Evolutionary conservation across 2,113 vertebrate genomes (phyloP), one percentile per base, ranked within the genome.

Genomic region (Syngnathus floridae): DNA sequence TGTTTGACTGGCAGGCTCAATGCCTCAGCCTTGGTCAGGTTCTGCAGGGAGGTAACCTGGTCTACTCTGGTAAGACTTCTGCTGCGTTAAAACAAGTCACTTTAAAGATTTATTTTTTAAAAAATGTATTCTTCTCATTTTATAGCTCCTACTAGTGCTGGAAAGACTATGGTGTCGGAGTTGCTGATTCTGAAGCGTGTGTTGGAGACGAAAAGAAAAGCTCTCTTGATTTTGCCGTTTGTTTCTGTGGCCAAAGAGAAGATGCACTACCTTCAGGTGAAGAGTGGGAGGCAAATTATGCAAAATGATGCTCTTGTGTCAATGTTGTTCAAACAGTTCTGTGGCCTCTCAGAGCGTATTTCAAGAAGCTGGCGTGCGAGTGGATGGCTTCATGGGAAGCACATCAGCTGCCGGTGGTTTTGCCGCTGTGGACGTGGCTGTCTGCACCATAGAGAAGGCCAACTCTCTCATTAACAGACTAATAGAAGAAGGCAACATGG

Each of bases 1-100:
- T 98, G 94, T 99, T 99, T 83, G 92, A 95, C 72, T 98, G 97
- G 97, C 95, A 99, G 86, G 95, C 95, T 72, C 93, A 98, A 76
- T 99, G 97, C 66, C 92, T 99, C 64, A 90, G 92, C 83, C 85
- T 94, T 2, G 93, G 93, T 64, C 89, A 83, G 70, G 97, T 96
- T 65, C 84, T 99, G 72, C 93, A 92, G 78, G 97, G 97, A 46
- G 93, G 88, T 69, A 98, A 97, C 85, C 83, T 99, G 5, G 92
- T 98, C 58, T 99, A 97, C 85, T 98, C 97, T 79, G 97, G 96
- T 98, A 91, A 86, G 76, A 17, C 64, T 1, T 26, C 16, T 10
- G 14, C 69, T 31, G 37, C 59, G 21, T 31, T 51, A 58, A 12
- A 12, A 8, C 1, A 26, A 22, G 5, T 14, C 11, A 40, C 7